Evolutionary conservation across 2,888 invertebrate species (phyloP), one percentile per base, ranked within the genome.

Genomic region (Zhengitettix transpicula): DNA sequence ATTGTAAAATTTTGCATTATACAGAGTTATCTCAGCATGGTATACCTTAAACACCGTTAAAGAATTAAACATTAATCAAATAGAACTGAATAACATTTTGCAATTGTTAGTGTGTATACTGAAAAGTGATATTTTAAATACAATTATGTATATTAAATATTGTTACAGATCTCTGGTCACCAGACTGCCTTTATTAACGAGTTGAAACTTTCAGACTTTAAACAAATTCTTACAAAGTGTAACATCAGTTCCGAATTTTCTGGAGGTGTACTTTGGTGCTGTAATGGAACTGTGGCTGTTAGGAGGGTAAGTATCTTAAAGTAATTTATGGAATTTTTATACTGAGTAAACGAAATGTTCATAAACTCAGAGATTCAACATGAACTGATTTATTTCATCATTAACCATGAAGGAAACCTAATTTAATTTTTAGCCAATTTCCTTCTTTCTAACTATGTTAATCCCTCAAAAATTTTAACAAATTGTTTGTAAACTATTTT

Each of bases 251-350:
- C 91, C 0, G 97, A 98, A 74, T 90, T 96, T 74, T 85, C 85
- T 40, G 89, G 86, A 40, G 97, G 97, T 55, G 90, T 93, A 10
- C 78, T 98, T 2, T 92, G 94, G 83, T 96, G 97, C 75, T 92
- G 91, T 69, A 90, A 91, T 72, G 89, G 89, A 51, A 86, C 87
- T 0, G 81, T 97, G 58, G 95, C 96, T 9, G 82, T 99, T 54
- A 80, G 92, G 68, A 82, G 90, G 75, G 90, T 87, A 72, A 72
- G 77, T 69, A 15, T 60, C 28, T 28, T 28, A 2, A 28, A 28
- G 28, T 28, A 28, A n/a, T 12, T 56, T 40, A 57, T 51, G 14
- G 9, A 10, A 14, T 58, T 5, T 28, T 28, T 28, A 28, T 28
- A 28, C 28, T 28, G 28, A 28, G 28, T 28, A 7, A 28, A 28